Conservation (phyloP, 2,888 invertebrate species). For the Campoletis raptor region DNA sequence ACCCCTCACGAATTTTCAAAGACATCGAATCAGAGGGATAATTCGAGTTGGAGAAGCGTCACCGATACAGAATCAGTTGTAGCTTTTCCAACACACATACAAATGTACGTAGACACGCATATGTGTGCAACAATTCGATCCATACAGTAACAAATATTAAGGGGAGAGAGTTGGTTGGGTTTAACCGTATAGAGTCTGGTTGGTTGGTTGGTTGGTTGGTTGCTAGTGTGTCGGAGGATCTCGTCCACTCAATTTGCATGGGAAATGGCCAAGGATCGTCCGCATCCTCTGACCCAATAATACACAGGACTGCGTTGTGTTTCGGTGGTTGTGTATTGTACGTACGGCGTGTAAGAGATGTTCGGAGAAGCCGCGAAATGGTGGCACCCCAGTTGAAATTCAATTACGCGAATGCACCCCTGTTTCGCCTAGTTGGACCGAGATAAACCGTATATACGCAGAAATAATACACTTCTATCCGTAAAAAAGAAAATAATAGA, state of each 20-base stretch:
- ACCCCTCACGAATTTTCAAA: constrained; percentile 24
- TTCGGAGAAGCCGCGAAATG: constrained; percentile 50
- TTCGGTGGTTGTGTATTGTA: constrained; percentile 33
- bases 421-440: constrained; percentile 39
- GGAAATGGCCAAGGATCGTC: constrained; percentile 74
- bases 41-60: constrained; percentile 32
- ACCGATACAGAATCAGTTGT: constrained; percentile 24
- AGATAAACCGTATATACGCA: constrained; percentile 21
- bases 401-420: constrained; percentile 75
- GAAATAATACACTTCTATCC: background rate
- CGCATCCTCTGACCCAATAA: constrained; percentile 75
- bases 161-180: constrained; percentile 17
- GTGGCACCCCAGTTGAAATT: constrained; percentile 72
- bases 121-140: background rate
- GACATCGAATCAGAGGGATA: constrained; percentile 31
- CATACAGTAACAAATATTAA: constrained; percentile 18
- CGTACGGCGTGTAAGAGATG: constrained; percentile 22
- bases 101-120: background rate
- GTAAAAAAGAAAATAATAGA: background rate
- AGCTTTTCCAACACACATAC: background rate
- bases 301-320: constrained; percentile 66
- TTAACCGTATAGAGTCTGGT: constrained; percentile 60
- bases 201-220: constrained; percentile 16
- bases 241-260: constrained; percentile 77
- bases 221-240: constrained; percentile 52